These are phyloP conservation scores for Ceyx melanurus DNA, from an alignment of 2,113 vertebrate species.

Conservation along the genomic window DNA sequence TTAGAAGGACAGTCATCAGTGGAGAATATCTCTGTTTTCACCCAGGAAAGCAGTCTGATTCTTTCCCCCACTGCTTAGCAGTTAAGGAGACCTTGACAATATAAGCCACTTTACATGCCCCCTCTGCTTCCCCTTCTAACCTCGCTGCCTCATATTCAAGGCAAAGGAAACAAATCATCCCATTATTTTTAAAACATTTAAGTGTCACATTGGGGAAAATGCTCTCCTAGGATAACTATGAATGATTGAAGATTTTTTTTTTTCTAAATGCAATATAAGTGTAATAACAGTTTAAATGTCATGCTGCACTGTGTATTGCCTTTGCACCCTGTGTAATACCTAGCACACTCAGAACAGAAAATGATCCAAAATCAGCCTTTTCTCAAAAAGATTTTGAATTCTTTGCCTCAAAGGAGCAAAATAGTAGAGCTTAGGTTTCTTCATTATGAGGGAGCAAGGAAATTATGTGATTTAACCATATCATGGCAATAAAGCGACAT, in stretches of 20 bases:
- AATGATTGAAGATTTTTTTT: slow-evolving; percentile 56
- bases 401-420: slow-evolving; percentile 42
- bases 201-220: slow-evolving; percentile 55
- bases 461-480: slow-evolving; percentile 64
- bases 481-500: slow-evolving; percentile 18
- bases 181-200: slow-evolving; percentile 60
- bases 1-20: slow-evolving; percentile 79
- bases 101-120: slow-evolving; percentile 56
- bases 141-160: slow-evolving; percentile 35
- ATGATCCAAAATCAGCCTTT: slow-evolving; percentile 64
- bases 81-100: slow-evolving; percentile 70
- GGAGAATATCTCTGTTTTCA: slow-evolving; percentile 42
- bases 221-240: slow-evolving; percentile 58
- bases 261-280: slow-evolving; percentile 56
- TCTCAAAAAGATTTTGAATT: slow-evolving; percentile 69
- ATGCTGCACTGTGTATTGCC: slow-evolving; percentile 34
- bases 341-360: slow-evolving; percentile 62
- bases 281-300: slow-evolving; percentile 57
- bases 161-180: slow-evolving; percentile 51
- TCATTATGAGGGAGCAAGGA: slow-evolving; percentile 58
- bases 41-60: slow-evolving; percentile 71
- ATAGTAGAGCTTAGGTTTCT: slow-evolving; percentile 41
- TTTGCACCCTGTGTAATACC: slow-evolving; percentile 70
- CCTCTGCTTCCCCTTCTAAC: slow-evolving; percentile 30
- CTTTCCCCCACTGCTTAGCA: slow-evolving; percentile 56